Percentiles rank a stretch among this genome's conserved stretches.
Evolutionary conservation across 2,113 vertebrate species (phyloP).

Genomic region (Entelurus aequoreus): DNA sequence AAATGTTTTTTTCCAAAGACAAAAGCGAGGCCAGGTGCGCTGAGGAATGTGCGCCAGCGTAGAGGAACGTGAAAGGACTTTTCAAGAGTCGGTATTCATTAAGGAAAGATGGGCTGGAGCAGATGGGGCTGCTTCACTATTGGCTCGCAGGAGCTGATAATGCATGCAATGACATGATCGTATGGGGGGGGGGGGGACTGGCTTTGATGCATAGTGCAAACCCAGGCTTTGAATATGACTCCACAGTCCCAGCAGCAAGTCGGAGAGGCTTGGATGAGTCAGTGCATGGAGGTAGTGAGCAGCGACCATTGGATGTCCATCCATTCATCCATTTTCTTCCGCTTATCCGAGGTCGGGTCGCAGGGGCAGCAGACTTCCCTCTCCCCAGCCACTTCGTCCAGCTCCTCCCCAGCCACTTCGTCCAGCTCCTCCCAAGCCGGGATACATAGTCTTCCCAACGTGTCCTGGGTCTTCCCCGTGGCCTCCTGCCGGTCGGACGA

Average conservation of each 20-base stretch:
- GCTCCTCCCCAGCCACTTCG: no score
- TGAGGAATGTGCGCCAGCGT: conserved; percentile 5
- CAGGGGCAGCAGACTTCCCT: no score
- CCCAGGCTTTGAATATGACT: conserved; percentile 10
- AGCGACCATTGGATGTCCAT: not conserved
- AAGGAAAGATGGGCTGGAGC: conserved; percentile 20
- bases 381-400: no score
- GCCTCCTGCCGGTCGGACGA: no score
- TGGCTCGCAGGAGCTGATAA: conserved; percentile 27
- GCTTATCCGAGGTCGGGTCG: no score
- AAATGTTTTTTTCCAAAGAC: conserved; percentile 14
- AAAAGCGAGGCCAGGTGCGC: conserved; percentile 35
- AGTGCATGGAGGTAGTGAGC: not conserved
- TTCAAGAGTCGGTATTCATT: conserved; percentile 30
- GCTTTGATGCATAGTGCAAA: conserved; percentile 15
- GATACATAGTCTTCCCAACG: no score
- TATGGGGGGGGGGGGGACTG: not conserved
- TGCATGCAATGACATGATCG: conserved; percentile 19
- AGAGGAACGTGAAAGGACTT: conserved; percentile 23
- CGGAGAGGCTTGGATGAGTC: not conserved
- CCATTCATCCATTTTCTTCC: no score
- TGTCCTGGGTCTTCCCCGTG: no score
- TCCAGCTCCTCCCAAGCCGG: no score
- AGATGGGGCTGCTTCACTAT: not conserved
- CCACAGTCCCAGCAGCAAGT: not conserved